Evolutionary conservation across 1,140 invertebrate genomes (phyloP).

Genomic region (Dryas iulia): DNA sequence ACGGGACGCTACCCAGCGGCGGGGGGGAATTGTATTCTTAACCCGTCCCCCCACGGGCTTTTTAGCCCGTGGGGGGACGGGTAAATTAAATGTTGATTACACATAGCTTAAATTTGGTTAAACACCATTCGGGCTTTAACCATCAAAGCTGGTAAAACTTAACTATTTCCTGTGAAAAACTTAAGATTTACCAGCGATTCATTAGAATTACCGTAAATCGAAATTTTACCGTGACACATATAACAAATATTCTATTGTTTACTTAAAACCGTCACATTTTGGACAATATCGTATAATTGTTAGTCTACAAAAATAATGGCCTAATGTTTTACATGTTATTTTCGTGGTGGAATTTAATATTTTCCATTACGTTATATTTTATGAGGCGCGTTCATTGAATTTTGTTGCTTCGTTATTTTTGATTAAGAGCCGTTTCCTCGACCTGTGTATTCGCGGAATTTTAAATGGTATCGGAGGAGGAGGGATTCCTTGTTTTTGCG

Average conservation of each 20-base stretch:
- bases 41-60: too few relatives aligned
- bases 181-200: too few relatives aligned
- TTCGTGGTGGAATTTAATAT: constrained; percentile 53
- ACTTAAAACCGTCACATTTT: neutral
- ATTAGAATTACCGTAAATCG: too few relatives aligned
- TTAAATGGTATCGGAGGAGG: constrained; percentile 36
- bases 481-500: neutral
- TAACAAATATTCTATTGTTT: neutral
- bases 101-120: too few relatives aligned
- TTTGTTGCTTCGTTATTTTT: constrained; percentile 51
- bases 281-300: neutral
- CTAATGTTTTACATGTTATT: constrained; percentile 45
- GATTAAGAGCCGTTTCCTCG: constrained; percentile 44
- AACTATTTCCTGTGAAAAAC: too few relatives aligned
- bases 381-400: constrained; percentile 60
- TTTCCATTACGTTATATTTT: constrained; percentile 60
- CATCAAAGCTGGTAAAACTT: too few relatives aligned
- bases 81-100: too few relatives aligned
- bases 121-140: too few relatives aligned
- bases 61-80: too few relatives aligned
- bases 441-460: constrained; percentile 41
- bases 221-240: too few relatives aligned
- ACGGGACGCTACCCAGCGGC: too few relatives aligned
- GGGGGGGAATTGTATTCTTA: too few relatives aligned
- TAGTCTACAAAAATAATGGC: constrained; percentile 14